Base-by-base conservation (phyloP, 2,888 invertebrate species). In the Lithosia quadra region DNA sequence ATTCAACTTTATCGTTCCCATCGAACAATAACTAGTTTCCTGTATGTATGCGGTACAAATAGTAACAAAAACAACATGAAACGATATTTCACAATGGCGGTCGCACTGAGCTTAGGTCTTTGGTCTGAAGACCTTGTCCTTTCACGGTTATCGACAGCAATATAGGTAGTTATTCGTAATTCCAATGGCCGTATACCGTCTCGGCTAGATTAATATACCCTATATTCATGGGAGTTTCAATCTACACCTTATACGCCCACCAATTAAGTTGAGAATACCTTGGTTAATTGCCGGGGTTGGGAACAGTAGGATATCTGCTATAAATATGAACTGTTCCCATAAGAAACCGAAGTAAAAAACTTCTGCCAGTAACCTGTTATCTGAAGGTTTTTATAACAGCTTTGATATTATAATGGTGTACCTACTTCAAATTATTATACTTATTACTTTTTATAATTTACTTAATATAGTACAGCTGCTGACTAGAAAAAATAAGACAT, bases 51-150 rank as follows among this genome's bases (percentile, higher is more conserved):
- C 28, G 0, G 1, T 24, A 67, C 49, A 68, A 68, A 53, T 70
- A 75, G 63, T 61, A 76, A 70, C 62, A 76, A 76, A 75, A 75
- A 68, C n/a, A 15, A 10, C 49, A 62, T 18, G 28, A n/a, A 67
- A 67, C 61, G 67, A 22, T 56, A 18, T 53, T 63, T 36, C 59
- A 53, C 34, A 18, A 63, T 28, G 24, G 67, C 72, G 72, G 63
- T 63, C 68, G 69, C n/a, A 60, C 67, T 10, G 36, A 64, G 58
- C 49, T 73, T 74, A 79, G 74, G 78, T 75, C 82, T 78, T 77
- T 76, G 71, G 63, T 74, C 79, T 62, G 24, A 4, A 83, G 83
- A 79, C 82, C 83, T 83, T 83, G 83, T 65, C 76, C 83, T 83
- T 83, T 81, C 56, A 49, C 65, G 76, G 79, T 69, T 76, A 77